Conservation (phyloP, 2,888 invertebrate species). For the Margaritifera margaritifera region DNA sequence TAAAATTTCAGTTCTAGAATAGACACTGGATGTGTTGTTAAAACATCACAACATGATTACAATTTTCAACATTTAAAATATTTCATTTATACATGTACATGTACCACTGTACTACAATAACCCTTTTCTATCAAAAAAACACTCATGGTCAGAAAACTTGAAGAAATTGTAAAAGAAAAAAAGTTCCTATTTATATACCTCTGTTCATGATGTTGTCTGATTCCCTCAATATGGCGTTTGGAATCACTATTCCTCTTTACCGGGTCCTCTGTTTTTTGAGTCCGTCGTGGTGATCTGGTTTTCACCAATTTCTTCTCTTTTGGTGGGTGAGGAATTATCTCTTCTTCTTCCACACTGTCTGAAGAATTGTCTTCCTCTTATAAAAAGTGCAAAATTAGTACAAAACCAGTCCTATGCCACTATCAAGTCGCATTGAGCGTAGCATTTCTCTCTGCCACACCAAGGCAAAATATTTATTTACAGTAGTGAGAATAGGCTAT, state of each 20-base stretch:
- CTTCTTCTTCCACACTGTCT: conserved; percentile 9
- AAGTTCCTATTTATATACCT: conserved; percentile 45
- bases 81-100: neutral
- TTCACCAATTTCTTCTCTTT: conserved; percentile 20
- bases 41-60: no score
- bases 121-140: neutral
- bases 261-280: conserved; percentile 6
- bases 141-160: neutral
- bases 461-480: no score
- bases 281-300: conserved; percentile 24
- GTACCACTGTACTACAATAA: neutral
- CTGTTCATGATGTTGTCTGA: conserved; percentile 59
- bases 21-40: no score
- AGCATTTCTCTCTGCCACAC: no score
- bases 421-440: no score
- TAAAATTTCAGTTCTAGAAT: no score
- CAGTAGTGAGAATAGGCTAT: no score
- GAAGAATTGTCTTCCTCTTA: no score
- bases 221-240: conserved; percentile 52
- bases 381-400: no score
- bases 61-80: no score
- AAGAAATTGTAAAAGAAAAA: neutral
- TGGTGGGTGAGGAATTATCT: conserved; percentile 33
- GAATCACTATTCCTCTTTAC: conserved; percentile 14
- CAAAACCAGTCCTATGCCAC: no score